Base-by-base conservation (phyloP, 2,888 invertebrate genomes). In the Trachelus iudaicus region DNA sequence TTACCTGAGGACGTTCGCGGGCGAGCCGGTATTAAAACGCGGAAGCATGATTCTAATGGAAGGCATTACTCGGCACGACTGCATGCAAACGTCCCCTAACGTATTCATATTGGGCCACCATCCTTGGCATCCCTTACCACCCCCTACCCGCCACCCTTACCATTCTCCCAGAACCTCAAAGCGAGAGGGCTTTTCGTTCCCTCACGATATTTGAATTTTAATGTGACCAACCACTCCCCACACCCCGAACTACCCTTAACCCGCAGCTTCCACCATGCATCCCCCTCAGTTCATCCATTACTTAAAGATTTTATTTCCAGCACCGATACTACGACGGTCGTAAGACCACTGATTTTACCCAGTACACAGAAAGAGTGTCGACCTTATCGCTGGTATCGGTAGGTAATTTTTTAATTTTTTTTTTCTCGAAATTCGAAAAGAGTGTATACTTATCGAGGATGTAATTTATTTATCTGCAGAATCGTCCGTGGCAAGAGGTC, bases 1-100 rank as follows among this genome's bases (percentile, higher is more conserved):
- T 56, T 23, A 6, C 56, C 56, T 56, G 56, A 56, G n/a, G 69
- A 75, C 69, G 71, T 15, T 31, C 69, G 74, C 75, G 23, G 77
- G 75, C 73, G 78, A 56, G 23, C 75, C 69, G 81, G 84, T 87
- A 88, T 89, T 89, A 89, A 89, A 90, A 89, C 89, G 89, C 89
- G 85, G 80, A 83, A 85, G 87, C 89, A 90, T 89, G 90, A 90
- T 90, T 90, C 88, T 90, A 89, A 89, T 89, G 88, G 88, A 87
- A 86, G 88, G 85, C 83, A 89, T 90, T 90, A 88, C 89, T 84
- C 82, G 83, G 81, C 78, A 35, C 73, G 76, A 78, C 84, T 83
- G 81, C 85, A 83, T 86, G 89, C 87, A 87, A 86, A 86, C 87
- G 85, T 85, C 84, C 83, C 83, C 82, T 89, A 89, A 89, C 88